These are phyloP conservation scores for Cecidostiba fungosa DNA, from an alignment of 2,888 invertebrate species.

Conservation along the genomic window DNA sequence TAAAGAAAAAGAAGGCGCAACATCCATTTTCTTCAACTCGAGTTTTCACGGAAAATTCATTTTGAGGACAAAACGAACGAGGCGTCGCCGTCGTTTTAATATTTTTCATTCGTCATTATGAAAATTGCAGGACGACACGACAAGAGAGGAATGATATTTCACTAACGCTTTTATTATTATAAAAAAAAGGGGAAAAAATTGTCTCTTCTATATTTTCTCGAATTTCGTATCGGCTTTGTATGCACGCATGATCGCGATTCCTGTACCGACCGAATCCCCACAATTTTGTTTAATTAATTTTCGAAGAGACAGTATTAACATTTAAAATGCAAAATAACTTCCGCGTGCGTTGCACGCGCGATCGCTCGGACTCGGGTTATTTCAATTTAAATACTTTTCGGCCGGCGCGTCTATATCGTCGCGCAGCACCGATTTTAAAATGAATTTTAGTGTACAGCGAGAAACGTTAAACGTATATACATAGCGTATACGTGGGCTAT, in stretches of 20 bases:
- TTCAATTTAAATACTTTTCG: constrained; percentile 52
- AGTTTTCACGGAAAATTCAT: not conserved
- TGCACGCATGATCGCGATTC: not conserved
- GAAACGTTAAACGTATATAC: constrained; percentile 13
- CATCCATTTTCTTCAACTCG: not conserved
- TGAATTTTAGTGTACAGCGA: constrained; percentile 39
- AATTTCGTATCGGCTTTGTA: constrained; percentile 15
- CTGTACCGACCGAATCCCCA: not conserved
- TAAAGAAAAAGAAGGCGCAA: not conserved
- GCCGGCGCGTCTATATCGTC: constrained; percentile 25
- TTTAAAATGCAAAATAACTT: constrained; percentile 53
- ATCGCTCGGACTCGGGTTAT: constrained; percentile 3
- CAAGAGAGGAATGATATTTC: not conserved
- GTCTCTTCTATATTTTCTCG: not conserved
- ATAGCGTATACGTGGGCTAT: not conserved
- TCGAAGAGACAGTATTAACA: constrained; percentile 42
- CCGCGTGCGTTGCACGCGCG: not conserved
- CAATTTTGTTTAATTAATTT: constrained; percentile 55
- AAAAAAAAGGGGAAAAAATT: not conserved
- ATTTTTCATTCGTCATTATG: constrained; percentile 22
- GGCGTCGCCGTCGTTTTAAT: not conserved
- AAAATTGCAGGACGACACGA: not conserved
- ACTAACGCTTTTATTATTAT: not conserved
- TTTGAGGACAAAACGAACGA: not conserved
- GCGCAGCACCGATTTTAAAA: constrained; percentile 37